phyloP scores from a whole-genome alignment of 2,888 invertebrate species.

The Ormyrus thymus region DNA sequence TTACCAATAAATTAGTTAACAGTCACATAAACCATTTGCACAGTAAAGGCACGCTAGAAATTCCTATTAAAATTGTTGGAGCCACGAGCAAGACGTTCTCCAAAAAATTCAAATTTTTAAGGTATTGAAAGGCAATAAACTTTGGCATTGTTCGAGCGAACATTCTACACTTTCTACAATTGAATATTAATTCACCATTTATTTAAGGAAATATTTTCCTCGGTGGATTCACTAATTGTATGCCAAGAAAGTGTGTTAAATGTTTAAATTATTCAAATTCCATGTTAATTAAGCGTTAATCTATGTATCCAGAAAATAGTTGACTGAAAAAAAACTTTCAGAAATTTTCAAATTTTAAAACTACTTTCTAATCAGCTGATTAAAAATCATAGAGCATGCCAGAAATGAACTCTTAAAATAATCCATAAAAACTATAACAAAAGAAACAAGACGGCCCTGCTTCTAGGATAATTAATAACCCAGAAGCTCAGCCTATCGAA shows the following conservation, averaged over 20 bases:
- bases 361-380: constrained; percentile 2
- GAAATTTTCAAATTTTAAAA: background rate
- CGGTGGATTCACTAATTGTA: background rate
- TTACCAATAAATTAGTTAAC: too few relatives aligned
- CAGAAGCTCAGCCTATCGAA: background rate
- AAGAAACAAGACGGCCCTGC: background rate
- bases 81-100: too few relatives aligned
- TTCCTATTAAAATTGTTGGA: too few relatives aligned
- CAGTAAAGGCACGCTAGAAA: too few relatives aligned
- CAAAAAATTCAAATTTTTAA: background rate
- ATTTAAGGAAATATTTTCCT: background rate
- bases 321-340: constrained; percentile 12
- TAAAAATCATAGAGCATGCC: too few relatives aligned
- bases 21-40: too few relatives aligned
- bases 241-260: constrained; percentile 39
- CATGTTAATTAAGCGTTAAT: constrained; percentile 16
- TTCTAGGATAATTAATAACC: constrained; percentile 26
- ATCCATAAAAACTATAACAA: background rate
- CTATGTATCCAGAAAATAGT: background rate
- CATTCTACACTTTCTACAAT: background rate
- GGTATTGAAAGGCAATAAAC: background rate
- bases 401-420: background rate
- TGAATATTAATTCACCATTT: constrained; percentile 11
- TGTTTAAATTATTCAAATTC: constrained; percentile 16
- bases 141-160: background rate